These are phyloP conservation scores for Channa striata DNA, from an alignment of 2,797 vertebrate species.

Conservation along the genomic window DNA sequence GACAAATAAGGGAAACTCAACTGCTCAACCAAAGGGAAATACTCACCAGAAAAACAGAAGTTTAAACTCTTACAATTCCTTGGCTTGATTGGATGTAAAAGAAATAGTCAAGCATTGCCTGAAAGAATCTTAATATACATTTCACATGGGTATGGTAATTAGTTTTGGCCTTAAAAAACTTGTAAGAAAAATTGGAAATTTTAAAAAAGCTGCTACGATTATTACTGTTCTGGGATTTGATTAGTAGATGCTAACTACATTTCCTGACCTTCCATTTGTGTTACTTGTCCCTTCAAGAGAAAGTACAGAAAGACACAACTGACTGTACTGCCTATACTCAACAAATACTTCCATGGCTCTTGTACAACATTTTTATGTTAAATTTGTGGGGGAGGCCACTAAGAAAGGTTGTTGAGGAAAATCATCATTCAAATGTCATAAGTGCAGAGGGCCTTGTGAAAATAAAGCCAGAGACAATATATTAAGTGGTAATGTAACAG, in stretches of 20 bases:
- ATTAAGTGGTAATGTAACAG: not conserved
- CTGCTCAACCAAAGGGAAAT: constrained; percentile 12
- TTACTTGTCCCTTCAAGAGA: constrained; percentile 21
- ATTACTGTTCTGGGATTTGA: constrained; percentile 29
- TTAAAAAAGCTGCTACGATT: constrained; percentile 55
- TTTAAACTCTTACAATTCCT: constrained; percentile 22
- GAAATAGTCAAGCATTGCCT: constrained; percentile 22
- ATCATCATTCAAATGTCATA: constrained; percentile 45
- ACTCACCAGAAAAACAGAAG: constrained; percentile 4
- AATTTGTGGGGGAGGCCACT: not conserved
- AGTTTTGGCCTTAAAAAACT: constrained; percentile 19
- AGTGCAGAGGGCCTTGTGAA: constrained; percentile 11
- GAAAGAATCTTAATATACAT: constrained; percentile 22
- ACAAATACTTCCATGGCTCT: constrained; percentile 48
- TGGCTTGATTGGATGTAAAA: not conserved
- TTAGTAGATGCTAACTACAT: constrained; percentile 12
- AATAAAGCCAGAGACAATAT: constrained; percentile 7
- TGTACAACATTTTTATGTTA: constrained; percentile 14
- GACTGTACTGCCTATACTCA: constrained; percentile 13
- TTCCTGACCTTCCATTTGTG: constrained; percentile 40
- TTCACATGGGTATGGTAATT: constrained; percentile 18
- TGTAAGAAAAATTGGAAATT: constrained; percentile 18
- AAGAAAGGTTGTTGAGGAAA: constrained; percentile 70
- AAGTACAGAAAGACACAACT: constrained; percentile 25
- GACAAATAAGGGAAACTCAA: constrained; percentile 7